These are phyloP conservation scores for Sterna hirundo DNA, from an alignment of 2,113 vertebrate genomes.

Conservation along the genomic window DNA sequence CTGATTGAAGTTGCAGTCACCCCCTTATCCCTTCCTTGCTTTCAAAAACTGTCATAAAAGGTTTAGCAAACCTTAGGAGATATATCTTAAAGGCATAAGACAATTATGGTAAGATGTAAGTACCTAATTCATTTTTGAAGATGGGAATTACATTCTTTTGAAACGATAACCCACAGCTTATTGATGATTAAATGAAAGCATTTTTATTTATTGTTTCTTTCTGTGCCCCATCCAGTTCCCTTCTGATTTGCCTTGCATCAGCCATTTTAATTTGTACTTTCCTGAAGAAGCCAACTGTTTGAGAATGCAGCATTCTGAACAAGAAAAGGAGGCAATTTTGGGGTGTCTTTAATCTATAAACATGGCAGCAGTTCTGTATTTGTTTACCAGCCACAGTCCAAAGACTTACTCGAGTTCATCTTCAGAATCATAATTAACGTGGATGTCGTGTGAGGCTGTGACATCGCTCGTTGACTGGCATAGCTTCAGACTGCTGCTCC, in stretches of 20 bases:
- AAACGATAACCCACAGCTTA: background rate
- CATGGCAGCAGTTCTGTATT: background rate
- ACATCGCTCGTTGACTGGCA: constrained; percentile 85
- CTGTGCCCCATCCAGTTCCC: background rate
- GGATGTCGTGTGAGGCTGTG: constrained; percentile 34
- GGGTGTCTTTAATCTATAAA: background rate
- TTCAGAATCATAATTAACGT: constrained; percentile 76
- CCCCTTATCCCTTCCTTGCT: background rate
- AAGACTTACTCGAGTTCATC: constrained; percentile 82
- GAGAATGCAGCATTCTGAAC: background rate
- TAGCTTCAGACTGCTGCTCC: constrained; percentile 71
- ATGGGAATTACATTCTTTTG: background rate
- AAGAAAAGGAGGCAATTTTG: background rate
- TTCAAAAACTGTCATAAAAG: background rate
- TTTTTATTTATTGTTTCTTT: background rate
- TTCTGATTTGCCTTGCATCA: background rate
- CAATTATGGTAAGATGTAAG: background rate
- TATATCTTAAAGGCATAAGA: background rate
- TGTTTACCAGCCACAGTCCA: background rate
- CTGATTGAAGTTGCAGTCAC: background rate
- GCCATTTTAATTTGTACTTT: background rate
- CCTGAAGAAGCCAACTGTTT: background rate
- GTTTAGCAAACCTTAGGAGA: background rate
- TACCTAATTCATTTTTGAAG: background rate
- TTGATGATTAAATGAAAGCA: background rate